Conservation (phyloP, 1,140 invertebrate species). For the Drosophila lacertosa region DNA sequence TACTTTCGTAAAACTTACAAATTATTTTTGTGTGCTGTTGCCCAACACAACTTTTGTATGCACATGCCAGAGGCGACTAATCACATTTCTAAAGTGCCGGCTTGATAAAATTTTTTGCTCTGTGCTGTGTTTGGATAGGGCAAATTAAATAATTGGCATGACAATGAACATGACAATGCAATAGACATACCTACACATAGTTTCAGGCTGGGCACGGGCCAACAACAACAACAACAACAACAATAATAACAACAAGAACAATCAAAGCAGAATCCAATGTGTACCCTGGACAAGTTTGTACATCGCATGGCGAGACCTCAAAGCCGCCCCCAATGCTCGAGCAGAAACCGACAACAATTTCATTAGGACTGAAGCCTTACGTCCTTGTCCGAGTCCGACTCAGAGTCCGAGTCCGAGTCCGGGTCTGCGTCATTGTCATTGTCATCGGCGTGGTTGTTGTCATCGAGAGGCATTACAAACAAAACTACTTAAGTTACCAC, state of each 20-base stretch:
- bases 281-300: slow-evolving; percentile 9
- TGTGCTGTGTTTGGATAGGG: slow-evolving; percentile 46
- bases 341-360: slow-evolving; percentile 68
- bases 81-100: slow-evolving; percentile 52
- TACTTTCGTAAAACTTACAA: slow-evolving; percentile 16
- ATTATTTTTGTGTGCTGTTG: slow-evolving; percentile 4
- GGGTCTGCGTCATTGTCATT: slow-evolving; percentile 34
- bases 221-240: too few relatives aligned
- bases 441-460: slow-evolving; percentile 35
- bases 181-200: slow-evolving; percentile 33
- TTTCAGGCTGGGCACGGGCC: slow-evolving; percentile 38
- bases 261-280: slow-evolving; percentile 12
- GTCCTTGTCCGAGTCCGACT: slow-evolving; percentile 9
- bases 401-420: not conserved
- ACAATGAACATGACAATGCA: slow-evolving; percentile 63
- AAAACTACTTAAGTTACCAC: slow-evolving; percentile 81
- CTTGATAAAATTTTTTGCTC: slow-evolving; percentile 16
- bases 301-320: slow-evolving; percentile 6
- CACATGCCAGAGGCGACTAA: slow-evolving; percentile 43
- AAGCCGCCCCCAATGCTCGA: slow-evolving; percentile 39
- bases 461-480: slow-evolving; percentile 73
- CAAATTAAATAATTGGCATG: slow-evolving; percentile 82
- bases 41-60: not conserved
- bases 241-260: slow-evolving; percentile 4
- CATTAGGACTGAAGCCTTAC: slow-evolving; percentile 68